These are phyloP conservation scores for Zeus faber DNA, from an alignment of 2,113 vertebrate species.

Conservation along the genomic window DNA sequence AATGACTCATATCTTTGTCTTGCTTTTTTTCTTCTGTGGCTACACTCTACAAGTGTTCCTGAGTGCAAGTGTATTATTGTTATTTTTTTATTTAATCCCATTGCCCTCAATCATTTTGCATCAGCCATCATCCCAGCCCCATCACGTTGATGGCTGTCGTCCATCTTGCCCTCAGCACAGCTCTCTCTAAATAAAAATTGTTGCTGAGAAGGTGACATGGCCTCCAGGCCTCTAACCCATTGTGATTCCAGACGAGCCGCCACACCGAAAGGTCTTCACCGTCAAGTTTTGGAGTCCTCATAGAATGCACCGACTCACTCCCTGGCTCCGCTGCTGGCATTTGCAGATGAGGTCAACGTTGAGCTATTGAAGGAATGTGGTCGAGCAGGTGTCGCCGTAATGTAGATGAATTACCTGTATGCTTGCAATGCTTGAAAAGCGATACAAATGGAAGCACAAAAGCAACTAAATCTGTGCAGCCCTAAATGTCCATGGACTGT, in stretches of 20 bases:
- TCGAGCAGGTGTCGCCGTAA: conserved; percentile 23
- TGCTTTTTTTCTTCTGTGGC: no score
- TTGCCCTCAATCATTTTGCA: no score
- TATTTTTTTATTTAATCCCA: no score
- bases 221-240: conserved; percentile 8
- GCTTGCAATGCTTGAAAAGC: neutral
- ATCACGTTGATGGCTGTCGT: conserved; percentile 21
- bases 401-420: conserved; percentile 19
- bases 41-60: no score
- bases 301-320: no score
- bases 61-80: no score
- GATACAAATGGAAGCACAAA: neutral
- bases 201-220: conserved; percentile 37
- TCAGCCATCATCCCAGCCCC: conserved; percentile 13
- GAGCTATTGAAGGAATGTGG: conserved; percentile 45
- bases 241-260: conserved; percentile 20
- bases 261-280: neutral
- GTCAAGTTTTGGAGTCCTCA: no score
- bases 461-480: neutral
- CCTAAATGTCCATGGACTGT: neutral
- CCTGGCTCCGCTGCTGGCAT: no score
- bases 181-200: conserved; percentile 32
- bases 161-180: conserved; percentile 10
- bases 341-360: neutral
- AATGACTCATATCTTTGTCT: no score